Conservation (phyloP, 2,113 vertebrate species). For the Thamnaconus septentrionalis region DNA sequence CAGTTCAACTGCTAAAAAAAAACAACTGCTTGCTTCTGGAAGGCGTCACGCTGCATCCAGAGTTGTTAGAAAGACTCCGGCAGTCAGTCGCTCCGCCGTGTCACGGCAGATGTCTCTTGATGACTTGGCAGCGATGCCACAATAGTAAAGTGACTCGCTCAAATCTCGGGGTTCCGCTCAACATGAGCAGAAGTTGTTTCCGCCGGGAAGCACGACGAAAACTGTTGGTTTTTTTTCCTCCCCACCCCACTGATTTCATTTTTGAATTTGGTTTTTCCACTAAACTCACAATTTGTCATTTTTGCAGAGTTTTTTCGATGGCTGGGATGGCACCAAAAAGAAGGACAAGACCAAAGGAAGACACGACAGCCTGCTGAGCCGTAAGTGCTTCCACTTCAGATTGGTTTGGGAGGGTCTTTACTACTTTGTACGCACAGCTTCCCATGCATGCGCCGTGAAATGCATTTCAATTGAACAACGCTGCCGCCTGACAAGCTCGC, state of each 20-base stretch:
- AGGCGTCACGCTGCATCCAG: slow-evolving; percentile 7
- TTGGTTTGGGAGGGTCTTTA: neutral
- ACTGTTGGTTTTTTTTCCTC: too few species aligned
- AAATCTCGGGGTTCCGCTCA: too few species aligned
- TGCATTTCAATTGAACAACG: slow-evolving; percentile 15
- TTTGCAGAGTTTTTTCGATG: slow-evolving; percentile 92
- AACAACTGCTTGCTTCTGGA: neutral
- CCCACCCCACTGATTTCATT: neutral
- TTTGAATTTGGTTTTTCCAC: neutral
- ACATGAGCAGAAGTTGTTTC: too few species aligned
- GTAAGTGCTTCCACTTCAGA: slow-evolving; percentile 58
- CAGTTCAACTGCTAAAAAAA: slow-evolving; percentile 20
- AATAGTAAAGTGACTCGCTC: slow-evolving; percentile 14
- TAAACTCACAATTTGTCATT: neutral
- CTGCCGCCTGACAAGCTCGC: neutral
- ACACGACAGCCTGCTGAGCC: slow-evolving; percentile 70
- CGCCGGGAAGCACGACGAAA: too few species aligned
- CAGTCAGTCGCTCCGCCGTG: slow-evolving; percentile 17
- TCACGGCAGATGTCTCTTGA: slow-evolving; percentile 46
- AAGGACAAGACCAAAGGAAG: slow-evolving; percentile 91
- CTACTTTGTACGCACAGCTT: neutral
- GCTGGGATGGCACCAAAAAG: slow-evolving; percentile 93
- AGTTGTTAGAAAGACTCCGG: slow-evolving; percentile 33
- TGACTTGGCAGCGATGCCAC: slow-evolving; percentile 38
- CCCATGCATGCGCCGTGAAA: slow-evolving; percentile 13